phyloP scores from a whole-genome alignment of 2,797 vertebrate species.

The Sebastes steindachneri region DNA sequence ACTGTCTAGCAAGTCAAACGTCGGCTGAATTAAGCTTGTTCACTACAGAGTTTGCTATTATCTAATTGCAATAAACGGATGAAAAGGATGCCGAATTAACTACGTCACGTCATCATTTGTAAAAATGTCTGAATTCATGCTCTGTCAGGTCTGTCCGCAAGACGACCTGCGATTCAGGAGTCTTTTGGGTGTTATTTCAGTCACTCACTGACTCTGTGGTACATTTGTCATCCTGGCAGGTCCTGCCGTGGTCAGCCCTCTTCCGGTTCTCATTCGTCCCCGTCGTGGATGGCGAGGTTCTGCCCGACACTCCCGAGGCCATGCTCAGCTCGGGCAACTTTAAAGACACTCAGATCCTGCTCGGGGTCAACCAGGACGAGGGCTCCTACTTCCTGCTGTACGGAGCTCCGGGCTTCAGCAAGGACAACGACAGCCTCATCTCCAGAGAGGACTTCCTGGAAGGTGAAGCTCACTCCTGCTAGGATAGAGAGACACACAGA shows the following conservation, averaged over 20 bases:
- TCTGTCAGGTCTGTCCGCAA: no score
- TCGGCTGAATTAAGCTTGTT: no score
- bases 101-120: no score
- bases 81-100: no score
- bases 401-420: slow-evolving; percentile 93
- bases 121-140: no score
- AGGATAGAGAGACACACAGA: not conserved
- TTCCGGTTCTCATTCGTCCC: slow-evolving; percentile 95
- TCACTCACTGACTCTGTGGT: not conserved
- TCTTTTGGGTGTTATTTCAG: not conserved
- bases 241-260: slow-evolving; percentile 86
- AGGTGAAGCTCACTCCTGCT: slow-evolving; percentile 51
- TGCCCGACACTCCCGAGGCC: slow-evolving; percentile 88
- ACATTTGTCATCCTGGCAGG: slow-evolving; percentile 43
- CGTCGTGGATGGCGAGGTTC: slow-evolving; percentile 89
- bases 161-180: not conserved
- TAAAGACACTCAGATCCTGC: slow-evolving; percentile 88
- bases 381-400: slow-evolving; percentile 93
- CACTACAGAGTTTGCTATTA: no score
- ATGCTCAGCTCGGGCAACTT: slow-evolving; percentile 88
- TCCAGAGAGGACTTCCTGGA: slow-evolving; percentile 91
- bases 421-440: slow-evolving; percentile 94
- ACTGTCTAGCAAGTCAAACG: no score
- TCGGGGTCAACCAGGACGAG: slow-evolving; percentile 93
- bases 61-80: no score